These are phyloP conservation scores for Drosophila sturtevanti DNA, from an alignment of 1,140 invertebrate genomes.

Conservation along the genomic window DNA sequence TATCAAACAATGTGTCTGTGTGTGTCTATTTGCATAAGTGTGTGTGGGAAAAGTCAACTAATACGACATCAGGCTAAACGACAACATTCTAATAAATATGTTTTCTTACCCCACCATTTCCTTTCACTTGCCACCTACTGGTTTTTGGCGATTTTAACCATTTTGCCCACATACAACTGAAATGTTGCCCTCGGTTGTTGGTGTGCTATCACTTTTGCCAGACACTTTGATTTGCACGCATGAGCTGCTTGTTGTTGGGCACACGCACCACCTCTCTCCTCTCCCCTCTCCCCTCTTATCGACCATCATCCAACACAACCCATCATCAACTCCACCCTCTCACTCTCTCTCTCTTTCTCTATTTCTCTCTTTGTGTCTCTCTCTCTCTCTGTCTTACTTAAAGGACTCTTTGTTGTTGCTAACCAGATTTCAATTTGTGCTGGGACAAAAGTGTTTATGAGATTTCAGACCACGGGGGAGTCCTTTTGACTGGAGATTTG, in stretches of 20 bases:
- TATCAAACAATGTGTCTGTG: neutral
- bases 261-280: neutral
- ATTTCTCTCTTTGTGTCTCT: neutral
- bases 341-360: no score
- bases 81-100: slow-evolving; percentile 25
- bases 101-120: neutral
- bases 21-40: neutral
- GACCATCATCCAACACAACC: no score
- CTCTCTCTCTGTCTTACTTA: slow-evolving; percentile 11
- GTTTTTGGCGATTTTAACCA: neutral
- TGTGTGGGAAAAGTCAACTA: neutral
- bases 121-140: neutral
- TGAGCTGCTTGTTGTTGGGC: slow-evolving; percentile 40
- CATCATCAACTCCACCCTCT: neutral
- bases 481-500: slow-evolving; percentile 50
- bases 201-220: slow-evolving; percentile 37
- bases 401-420: slow-evolving; percentile 33
- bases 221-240: slow-evolving; percentile 62
- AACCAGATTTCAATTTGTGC: slow-evolving; percentile 80
- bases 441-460: slow-evolving; percentile 78
- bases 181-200: slow-evolving; percentile 34
- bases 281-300: slow-evolving; percentile 20
- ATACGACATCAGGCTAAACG: slow-evolving; percentile 23
- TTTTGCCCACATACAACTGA: slow-evolving; percentile 1
- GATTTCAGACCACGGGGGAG: slow-evolving; percentile 59